These are phyloP conservation scores for Octopus bimaculoides DNA, from an alignment of 1,140 invertebrate species.

Conservation along the genomic window DNA sequence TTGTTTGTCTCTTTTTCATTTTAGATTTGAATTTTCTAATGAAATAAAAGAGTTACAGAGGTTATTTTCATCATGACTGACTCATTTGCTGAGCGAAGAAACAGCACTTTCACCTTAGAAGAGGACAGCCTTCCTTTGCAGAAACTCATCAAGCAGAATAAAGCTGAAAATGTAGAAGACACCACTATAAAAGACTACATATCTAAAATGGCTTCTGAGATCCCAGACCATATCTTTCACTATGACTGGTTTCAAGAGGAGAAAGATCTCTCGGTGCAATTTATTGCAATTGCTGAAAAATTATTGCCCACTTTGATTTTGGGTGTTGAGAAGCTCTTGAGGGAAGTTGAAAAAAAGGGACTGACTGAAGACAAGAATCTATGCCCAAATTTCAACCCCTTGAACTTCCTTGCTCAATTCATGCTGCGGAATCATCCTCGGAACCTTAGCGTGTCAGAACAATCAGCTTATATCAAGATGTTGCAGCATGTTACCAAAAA, in stretches of 20 bases:
- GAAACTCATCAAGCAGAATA: too few relatives aligned
- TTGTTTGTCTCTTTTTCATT: too few relatives aligned
- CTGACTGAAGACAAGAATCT: conserved; percentile 38
- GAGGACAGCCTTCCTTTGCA: too few relatives aligned
- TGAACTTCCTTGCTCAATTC: conserved; percentile 57
- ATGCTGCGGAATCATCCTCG: conserved; percentile 57
- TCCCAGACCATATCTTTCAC: conserved; percentile 54
- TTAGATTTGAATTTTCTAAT: too few relatives aligned
- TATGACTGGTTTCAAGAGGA: conserved; percentile 53
- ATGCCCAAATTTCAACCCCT: conserved; percentile 56
- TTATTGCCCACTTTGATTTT: conserved; percentile 55
- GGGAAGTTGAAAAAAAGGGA: conserved; percentile 49
- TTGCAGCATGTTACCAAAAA: conserved; percentile 52
- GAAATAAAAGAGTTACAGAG: too few relatives aligned
- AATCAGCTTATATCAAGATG: conserved; percentile 53
- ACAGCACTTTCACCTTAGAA: too few relatives aligned
- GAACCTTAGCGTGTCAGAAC: conserved; percentile 54
- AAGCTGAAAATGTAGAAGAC: too few relatives aligned
- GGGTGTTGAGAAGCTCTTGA: conserved; percentile 54
- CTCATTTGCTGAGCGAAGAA: too few relatives aligned
- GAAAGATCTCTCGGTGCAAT: conserved; percentile 49
- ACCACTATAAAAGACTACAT: conserved; percentile 33
- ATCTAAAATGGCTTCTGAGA: conserved; percentile 47
- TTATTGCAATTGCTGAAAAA: conserved; percentile 54
- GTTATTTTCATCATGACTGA: too few relatives aligned